Conservation (phyloP, 64 coral and sea anemone species). For the Dendronephthya gigantea region DNA sequence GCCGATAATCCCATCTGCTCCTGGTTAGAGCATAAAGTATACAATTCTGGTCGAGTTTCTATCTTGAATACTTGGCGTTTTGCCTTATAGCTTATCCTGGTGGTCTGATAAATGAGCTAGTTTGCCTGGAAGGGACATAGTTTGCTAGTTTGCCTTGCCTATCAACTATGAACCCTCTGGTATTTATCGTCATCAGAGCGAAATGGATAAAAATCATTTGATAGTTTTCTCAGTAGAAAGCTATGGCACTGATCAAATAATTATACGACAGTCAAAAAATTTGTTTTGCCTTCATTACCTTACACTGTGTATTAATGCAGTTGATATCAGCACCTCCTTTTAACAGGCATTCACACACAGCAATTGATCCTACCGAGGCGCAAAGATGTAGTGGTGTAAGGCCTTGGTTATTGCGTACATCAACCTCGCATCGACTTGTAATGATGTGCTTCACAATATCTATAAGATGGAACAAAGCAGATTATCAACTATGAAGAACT, state of each 20-base stretch:
- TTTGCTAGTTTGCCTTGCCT: no score
- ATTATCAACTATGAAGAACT: background rate
- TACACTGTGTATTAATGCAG: background rate
- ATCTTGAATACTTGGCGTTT: no score
- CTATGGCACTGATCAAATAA: background rate
- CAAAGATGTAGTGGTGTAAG: background rate
- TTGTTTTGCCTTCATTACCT: background rate
- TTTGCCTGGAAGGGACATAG: no score
- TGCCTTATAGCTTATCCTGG: no score
- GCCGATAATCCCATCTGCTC: no score
- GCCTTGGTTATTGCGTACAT: constrained; percentile 1
- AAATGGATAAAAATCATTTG: no score
- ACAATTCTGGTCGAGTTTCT: no score
- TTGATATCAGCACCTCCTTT: background rate
- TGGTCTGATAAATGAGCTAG: no score
- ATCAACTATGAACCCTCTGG: no score
- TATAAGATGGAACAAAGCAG: background rate
- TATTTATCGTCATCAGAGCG: no score
- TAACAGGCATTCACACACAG: background rate
- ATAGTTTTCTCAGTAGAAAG: no score
- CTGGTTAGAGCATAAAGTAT: no score
- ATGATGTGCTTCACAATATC: background rate
- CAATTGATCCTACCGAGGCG: background rate
- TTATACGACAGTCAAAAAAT: background rate
- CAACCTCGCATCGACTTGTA: background rate